These are phyloP conservation scores for Biston betularia DNA, from an alignment of 2,888 invertebrate genomes.

Conservation along the genomic window DNA sequence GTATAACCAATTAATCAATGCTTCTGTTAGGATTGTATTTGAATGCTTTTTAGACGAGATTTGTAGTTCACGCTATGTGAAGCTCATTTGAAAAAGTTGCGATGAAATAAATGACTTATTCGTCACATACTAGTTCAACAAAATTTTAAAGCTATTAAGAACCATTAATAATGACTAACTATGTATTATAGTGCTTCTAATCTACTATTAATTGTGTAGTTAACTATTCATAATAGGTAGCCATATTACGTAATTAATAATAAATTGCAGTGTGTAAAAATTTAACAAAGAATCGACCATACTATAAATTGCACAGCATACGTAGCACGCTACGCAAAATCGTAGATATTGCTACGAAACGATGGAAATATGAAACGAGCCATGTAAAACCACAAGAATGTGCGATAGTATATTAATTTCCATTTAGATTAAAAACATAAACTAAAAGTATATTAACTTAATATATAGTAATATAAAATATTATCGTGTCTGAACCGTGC, in stretches of 20 bases:
- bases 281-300: background rate
- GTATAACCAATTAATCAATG: too few relatives aligned
- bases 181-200: background rate
- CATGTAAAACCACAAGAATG: background rate
- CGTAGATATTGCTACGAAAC: constrained; percentile 30
- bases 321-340: constrained; percentile 20
- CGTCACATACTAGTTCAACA: background rate
- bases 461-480: too few relatives aligned
- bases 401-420: background rate
- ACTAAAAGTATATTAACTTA: too few relatives aligned
- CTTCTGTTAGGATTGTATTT: too few relatives aligned
- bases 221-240: background rate
- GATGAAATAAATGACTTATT: too few relatives aligned
- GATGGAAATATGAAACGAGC: background rate
- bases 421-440: too few relatives aligned
- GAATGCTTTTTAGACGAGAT: too few relatives aligned
- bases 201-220: background rate
- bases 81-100: too few relatives aligned
- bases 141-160: background rate
- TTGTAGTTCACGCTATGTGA: too few relatives aligned
- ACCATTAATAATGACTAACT: background rate
- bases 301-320: constrained; percentile 33
- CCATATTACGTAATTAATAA: background rate
- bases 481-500: background rate
- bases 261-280: background rate